Percentiles rank a stretch among this genome's conserved stretches.
Conservation (phyloP, 2,888 invertebrate genomes). For the Dyspetes luteomarginatus region DNA sequence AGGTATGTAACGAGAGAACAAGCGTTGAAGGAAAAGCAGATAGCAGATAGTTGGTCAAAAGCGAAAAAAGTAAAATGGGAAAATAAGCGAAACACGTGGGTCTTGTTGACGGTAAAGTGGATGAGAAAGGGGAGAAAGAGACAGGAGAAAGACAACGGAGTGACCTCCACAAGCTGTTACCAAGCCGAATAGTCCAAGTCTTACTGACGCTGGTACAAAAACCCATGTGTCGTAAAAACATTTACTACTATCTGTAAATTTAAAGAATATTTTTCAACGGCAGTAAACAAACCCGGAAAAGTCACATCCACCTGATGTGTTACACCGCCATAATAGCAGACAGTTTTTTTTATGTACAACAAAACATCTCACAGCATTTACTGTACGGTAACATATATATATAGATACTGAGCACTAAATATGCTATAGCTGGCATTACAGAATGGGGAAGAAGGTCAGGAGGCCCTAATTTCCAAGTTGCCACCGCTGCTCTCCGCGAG, state of each 20-base stretch:
- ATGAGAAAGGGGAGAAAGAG: constrained; percentile 51
- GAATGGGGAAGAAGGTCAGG: constrained; percentile 72
- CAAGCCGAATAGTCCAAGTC: constrained; percentile 24
- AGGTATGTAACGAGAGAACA: constrained; percentile 43
- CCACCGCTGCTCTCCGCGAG: constrained; percentile 55
- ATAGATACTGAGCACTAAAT: constrained; percentile 26
- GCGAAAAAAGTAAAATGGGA: constrained; percentile 29
- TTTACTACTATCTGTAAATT: constrained; percentile 20
- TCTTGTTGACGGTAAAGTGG: constrained; percentile 44
- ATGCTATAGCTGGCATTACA: constrained; percentile 52
- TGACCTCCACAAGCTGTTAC: constrained; percentile 40
- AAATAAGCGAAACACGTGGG: constrained; percentile 50
- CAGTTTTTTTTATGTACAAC: neutral
- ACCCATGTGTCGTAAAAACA: constrained; percentile 10
- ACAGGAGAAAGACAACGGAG: constrained; percentile 31
- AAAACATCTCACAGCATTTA: neutral
- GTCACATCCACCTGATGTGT: neutral
- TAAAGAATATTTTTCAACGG: constrained; percentile 15
- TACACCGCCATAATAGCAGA: neutral
- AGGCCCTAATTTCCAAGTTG: constrained; percentile 77
- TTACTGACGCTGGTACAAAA: neutral
- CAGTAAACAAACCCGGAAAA: neutral
- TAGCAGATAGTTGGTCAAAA: constrained; percentile 53
- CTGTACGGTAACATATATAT: constrained; percentile 29
- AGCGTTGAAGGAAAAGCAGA: constrained; percentile 15